Conservation (phyloP, 2,113 vertebrate species). For the Ageneiosus marmoratus region DNA sequence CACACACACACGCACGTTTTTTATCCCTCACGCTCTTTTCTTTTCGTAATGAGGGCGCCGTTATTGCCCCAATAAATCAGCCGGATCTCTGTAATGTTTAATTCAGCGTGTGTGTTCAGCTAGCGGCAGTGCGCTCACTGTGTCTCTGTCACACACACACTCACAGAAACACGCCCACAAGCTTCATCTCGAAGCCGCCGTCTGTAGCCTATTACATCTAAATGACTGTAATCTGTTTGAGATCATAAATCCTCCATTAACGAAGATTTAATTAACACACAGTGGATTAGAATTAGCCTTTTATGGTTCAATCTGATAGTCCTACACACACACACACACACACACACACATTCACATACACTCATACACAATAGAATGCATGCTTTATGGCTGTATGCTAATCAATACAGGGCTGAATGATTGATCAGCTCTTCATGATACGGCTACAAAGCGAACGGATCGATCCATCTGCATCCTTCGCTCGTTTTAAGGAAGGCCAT, state of each 20-base stretch:
- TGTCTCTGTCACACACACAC: conserved; percentile 84
- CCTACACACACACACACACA: conserved; percentile 47
- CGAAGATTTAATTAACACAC: conserved; percentile 45
- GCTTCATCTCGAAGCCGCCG: conserved; percentile 25
- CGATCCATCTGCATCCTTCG: conserved; percentile 89
- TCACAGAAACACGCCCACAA: conserved; percentile 36
- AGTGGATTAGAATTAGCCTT: conserved; percentile 45
- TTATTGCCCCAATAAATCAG: conserved; percentile 99
- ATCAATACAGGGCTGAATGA: conserved; percentile 70
- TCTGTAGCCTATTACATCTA: conserved; percentile 44
- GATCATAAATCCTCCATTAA: conserved; percentile 41
- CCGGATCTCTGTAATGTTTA: conserved; percentile 96
- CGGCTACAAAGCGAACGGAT: conserved; percentile 78
- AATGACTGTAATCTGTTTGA: conserved; percentile 49
- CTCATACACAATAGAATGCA: conserved; percentile 68
- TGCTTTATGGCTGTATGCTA: conserved; percentile 66
- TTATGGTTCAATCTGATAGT: conserved; percentile 34
- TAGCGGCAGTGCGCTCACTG: conserved; percentile 92
- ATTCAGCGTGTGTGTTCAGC: conserved; percentile 99
- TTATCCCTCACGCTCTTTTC: conserved; percentile 75
- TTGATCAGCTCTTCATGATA: conserved; percentile 71
- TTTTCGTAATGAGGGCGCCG: conserved; percentile 98
- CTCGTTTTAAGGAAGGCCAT: conserved; percentile 88
- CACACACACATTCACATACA: conserved; percentile 58
- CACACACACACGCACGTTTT: conserved; percentile 63